phyloP scores from a whole-genome alignment of 2,888 invertebrate species.

The Euplagia quadripunctaria region DNA sequence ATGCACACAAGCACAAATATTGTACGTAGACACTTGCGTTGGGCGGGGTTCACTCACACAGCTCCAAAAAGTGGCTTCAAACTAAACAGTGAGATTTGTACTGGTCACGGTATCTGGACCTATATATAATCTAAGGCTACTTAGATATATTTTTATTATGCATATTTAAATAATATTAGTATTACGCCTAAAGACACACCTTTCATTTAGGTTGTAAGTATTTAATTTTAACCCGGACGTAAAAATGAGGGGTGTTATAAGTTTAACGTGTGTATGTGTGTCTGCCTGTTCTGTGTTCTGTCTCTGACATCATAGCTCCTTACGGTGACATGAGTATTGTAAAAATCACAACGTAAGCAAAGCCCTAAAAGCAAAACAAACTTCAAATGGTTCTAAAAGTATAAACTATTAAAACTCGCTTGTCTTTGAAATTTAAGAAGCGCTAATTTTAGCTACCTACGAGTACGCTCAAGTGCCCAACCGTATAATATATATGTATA shows the following conservation, averaged over 20 bases:
- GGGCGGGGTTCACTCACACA: too few relatives aligned
- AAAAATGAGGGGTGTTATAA: too few relatives aligned
- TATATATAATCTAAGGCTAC: too few relatives aligned
- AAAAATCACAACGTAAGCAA: neutral
- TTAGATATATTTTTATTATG: neutral
- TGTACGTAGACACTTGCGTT: too few relatives aligned
- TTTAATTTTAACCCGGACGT: neutral
- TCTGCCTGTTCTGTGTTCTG: too few relatives aligned
- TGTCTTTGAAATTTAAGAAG: constrained; percentile 46
- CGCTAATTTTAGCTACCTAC: constrained; percentile 49
- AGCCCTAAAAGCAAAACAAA: neutral
- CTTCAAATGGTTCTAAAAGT: constrained; percentile 22
- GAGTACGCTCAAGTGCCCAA: constrained; percentile 13
- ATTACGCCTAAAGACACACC: neutral
- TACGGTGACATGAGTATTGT: neutral
- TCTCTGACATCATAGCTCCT: neutral
- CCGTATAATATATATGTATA: constrained; percentile 6
- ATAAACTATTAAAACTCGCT: constrained; percentile 16
- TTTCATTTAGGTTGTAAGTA: neutral
- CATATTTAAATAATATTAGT: neutral
- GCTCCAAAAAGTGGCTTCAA: too few relatives aligned
- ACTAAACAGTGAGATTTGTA: too few relatives aligned
- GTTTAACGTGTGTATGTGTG: too few relatives aligned
- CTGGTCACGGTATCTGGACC: too few relatives aligned
- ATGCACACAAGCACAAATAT: too few relatives aligned